A percentile compares a stretch with the other conserved stretches of the same genome.
Evolutionary conservation across 2,888 invertebrate genomes (phyloP).

Genomic region (Chironomus tentans): DNA sequence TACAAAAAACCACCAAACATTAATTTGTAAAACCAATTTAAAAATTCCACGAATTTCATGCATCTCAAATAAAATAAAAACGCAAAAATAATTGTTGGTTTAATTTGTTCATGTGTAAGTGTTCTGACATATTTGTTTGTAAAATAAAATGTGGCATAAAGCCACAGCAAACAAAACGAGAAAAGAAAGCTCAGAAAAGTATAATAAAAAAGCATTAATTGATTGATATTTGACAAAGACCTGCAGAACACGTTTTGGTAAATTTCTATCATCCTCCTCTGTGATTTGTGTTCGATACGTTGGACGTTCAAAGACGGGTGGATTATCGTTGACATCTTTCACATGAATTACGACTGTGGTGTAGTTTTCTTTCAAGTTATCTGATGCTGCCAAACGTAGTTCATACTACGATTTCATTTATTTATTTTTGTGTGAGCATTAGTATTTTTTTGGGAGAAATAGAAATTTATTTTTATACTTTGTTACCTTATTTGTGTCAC

Average conservation of each 20-base stretch:
- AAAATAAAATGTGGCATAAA: neutral
- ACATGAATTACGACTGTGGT: constrained; percentile 95
- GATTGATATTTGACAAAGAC: constrained; percentile 41
- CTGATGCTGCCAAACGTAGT: constrained; percentile 86
- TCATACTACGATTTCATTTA: constrained; percentile 61
- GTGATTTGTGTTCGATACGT: constrained; percentile 93
- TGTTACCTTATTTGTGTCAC: too few species aligned
- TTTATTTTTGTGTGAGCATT: neutral
- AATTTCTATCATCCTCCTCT: constrained; percentile 88
- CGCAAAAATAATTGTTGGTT: too few species aligned
- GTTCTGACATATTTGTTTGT: too few species aligned
- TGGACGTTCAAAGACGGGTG: constrained; percentile 90
- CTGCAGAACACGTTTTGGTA: constrained; percentile 89
- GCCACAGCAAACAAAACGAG: neutral
- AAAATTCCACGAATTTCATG: too few species aligned
- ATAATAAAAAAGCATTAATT: neutral
- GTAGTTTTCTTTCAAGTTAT: constrained; percentile 94
- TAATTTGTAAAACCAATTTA: too few species aligned
- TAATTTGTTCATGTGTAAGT: too few species aligned
- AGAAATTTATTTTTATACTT: too few species aligned
- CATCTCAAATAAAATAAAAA: too few species aligned
- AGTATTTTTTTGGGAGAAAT: too few species aligned
- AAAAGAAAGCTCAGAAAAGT: neutral
- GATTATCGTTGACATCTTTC: constrained; percentile 97
- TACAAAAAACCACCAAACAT: too few species aligned